Base-by-base conservation (phyloP, 2,113 vertebrate species). In the Athene noctua region DNA sequence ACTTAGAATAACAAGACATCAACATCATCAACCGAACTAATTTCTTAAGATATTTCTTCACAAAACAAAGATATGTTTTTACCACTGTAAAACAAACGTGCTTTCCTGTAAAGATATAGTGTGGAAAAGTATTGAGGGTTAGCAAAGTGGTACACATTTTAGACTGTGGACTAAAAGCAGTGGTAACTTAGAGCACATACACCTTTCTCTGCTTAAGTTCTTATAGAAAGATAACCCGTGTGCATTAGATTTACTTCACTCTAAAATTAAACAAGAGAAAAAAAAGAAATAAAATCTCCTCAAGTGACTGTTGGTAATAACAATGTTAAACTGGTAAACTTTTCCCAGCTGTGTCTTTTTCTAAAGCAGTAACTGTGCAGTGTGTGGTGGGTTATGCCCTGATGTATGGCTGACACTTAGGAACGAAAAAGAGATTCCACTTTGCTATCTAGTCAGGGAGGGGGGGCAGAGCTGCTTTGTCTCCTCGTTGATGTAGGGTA, bases 391-490 rank as follows among this genome's bases (percentile, higher is more conserved):
- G 8, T 21, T 29, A 15, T 30, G 61, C 36, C 15, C 15, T 20
- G 22, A 59, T 34, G n/a, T 15, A 22, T 8, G 49, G 40, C 34
- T 58, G 30, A 30, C 27, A 46, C 30, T 68, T 26, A 11, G 26
- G 20, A 83, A 77, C 2, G 13, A 17, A 47, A 23, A 49, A 61
- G 40, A 77, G 36, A 80, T 68, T 80, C 21, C 16, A 27, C 23
- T 67, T 67, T 26, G 3, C 6, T 54, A 1, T 29, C 13, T 30
- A 27, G 14, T 58, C 23, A 9, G 16, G 20, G 15, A 18, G 8
- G 3, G 3, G 5, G 26, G 2, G 9, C 0, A 5, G 58, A 75
- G 12, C 2, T 4, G 1, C 21, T 91, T 54, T 58, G 10, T 82
- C 27, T 80, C 22, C 10, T 90, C 0, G 0, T 22, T 87, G 55